phyloP scores from a whole-genome alignment of 2,797 vertebrate genomes.

The Eulemur rubriventer region DNA sequence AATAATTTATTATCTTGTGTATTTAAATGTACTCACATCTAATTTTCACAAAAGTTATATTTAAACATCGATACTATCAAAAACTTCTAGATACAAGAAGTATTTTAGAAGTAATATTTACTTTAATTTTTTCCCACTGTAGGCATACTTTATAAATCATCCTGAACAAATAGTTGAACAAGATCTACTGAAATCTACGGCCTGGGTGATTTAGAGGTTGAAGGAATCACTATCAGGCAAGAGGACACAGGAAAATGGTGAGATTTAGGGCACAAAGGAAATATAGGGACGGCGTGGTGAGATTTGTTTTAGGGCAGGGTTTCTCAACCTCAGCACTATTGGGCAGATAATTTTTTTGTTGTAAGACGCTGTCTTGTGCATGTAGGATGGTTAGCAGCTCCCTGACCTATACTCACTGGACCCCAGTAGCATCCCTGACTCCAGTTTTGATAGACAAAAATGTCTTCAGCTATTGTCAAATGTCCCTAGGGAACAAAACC shows the following conservation, averaged over 20 bases:
- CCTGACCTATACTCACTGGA: not conserved
- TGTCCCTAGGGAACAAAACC: not conserved
- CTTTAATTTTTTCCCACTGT: not conserved
- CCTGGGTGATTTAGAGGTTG: not conserved
- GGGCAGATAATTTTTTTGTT: not conserved
- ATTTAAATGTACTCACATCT: not conserved
- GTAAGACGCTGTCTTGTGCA: not conserved
- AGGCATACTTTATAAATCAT: not conserved
- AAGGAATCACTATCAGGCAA: not conserved
- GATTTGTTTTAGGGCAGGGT: not conserved
- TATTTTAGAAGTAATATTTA: not conserved
- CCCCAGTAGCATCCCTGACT: accelerated
- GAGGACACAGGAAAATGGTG: not conserved
- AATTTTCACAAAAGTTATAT: not conserved
- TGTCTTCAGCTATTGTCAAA: not conserved
- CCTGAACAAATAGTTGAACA: not conserved
- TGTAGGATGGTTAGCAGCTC: not conserved
- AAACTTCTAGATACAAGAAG: not conserved
- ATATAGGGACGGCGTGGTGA: not conserved
- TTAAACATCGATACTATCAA: not conserved
- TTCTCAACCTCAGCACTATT: not conserved
- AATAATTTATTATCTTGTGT: not conserved
- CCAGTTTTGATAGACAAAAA: not conserved
- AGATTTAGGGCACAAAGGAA: not conserved
- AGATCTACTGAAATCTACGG: slow-evolving; percentile 1